Conservation (phyloP, 2,888 invertebrate species). For the Drosophila emarginata region DNA sequence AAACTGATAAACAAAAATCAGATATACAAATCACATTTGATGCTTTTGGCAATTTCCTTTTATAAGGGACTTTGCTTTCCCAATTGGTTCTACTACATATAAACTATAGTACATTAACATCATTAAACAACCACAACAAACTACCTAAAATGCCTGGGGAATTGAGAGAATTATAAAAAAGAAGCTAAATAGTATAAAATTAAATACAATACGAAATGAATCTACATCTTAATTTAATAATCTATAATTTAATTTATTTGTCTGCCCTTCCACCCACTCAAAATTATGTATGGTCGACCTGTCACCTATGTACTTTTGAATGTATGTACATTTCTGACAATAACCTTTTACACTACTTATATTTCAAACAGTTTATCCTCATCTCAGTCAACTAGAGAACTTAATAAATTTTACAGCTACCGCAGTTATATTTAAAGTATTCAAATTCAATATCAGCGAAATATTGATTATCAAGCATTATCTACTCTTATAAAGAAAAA, state of each 20-base stretch:
- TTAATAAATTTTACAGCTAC: too few relatives aligned
- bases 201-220: background rate
- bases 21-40: constrained; percentile 2
- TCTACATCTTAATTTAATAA: too few relatives aligned
- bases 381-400: too few relatives aligned
- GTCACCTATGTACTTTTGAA: background rate
- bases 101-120: background rate
- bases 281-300: background rate
- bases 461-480: too few relatives aligned
- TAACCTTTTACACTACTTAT: too few relatives aligned
- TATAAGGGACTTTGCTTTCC: background rate
- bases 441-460: too few relatives aligned
- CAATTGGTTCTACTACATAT: background rate
- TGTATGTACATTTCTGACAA: too few relatives aligned
- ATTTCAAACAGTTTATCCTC: too few relatives aligned
- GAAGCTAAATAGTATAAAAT: background rate
- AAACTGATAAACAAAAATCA: constrained; percentile 4
- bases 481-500: too few relatives aligned
- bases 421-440: too few relatives aligned
- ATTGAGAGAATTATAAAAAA: background rate
- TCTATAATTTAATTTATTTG: too few relatives aligned
- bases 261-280: background rate
- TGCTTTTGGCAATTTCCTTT: background rate
- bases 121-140: background rate
- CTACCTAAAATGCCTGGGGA: background rate